phyloP scores from a whole-genome alignment of 2,113 vertebrate species.

The Lynx canadensis region DNA sequence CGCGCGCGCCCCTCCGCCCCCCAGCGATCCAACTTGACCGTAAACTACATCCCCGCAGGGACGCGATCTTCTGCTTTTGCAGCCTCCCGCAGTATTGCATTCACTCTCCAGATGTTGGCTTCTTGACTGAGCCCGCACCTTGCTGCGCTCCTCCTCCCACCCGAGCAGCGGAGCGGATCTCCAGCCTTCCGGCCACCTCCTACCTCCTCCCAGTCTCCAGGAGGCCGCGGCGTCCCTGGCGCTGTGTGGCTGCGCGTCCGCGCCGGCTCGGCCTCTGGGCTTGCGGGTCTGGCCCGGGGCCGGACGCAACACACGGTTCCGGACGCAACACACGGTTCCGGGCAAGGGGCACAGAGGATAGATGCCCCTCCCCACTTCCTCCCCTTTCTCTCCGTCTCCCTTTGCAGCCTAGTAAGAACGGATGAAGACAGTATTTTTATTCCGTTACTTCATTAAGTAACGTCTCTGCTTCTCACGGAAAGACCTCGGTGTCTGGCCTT shows the following conservation, averaged over 20 bases:
- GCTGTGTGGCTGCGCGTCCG: fast-evolving
- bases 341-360: no score
- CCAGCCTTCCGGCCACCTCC: background rate
- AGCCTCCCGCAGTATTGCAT: background rate
- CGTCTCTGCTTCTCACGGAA: background rate
- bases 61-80: background rate
- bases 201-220: fast-evolving
- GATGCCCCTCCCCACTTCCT: background rate
- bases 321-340: no score
- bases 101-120: background rate
- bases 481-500: background rate
- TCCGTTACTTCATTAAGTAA: background rate
- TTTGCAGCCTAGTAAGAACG: background rate
- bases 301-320: no score
- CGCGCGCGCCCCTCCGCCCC: fast-evolving
- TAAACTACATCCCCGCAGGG: background rate
- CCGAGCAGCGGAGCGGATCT: fast-evolving
- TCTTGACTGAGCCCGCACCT: fast-evolving
- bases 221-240: fast-evolving
- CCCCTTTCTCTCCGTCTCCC: background rate
- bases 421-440: background rate
- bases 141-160: background rate
- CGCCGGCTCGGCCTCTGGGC: fast-evolving
- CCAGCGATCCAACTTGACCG: background rate
- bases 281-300: fast-evolving